Conservation (phyloP, 1,140 invertebrate species). For the Helicoverpa armigera region DNA sequence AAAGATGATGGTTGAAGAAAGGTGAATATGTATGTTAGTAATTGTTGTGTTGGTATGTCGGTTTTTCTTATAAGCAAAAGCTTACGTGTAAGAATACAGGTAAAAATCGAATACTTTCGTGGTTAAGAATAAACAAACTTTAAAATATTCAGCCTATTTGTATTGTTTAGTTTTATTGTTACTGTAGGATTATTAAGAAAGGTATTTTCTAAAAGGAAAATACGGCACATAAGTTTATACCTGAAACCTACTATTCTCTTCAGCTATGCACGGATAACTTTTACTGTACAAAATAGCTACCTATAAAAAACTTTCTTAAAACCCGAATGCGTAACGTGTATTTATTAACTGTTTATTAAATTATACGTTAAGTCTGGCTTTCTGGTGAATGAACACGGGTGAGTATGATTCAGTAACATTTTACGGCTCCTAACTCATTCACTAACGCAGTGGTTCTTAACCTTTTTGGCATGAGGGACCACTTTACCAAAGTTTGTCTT, state of each 20-base stretch:
- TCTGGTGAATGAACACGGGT: conserved; percentile 27
- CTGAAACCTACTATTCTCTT: too few relatives aligned
- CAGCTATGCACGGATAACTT: conserved; percentile 1
- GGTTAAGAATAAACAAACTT: too few relatives aligned
- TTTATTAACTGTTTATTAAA: conserved; percentile 39
- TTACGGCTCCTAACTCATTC: conserved; percentile 37
- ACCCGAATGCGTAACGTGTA: conserved; percentile 15
- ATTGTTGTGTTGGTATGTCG: conserved; percentile 3
- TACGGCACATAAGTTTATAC: too few relatives aligned
- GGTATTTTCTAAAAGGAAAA: too few relatives aligned
- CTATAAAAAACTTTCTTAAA: conserved; percentile 23
- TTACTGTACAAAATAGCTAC: conserved; percentile 8
- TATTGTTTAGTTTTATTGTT: too few relatives aligned
- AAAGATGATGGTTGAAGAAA: conserved; percentile 14
- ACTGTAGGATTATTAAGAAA: too few relatives aligned
- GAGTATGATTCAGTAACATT: conserved; percentile 22
- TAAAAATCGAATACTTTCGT: too few relatives aligned
- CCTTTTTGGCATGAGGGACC: too few relatives aligned
- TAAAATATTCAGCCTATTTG: too few relatives aligned
- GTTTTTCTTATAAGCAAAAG: conserved; percentile 7
- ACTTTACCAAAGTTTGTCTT: too few relatives aligned
- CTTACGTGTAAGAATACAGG: too few relatives aligned
- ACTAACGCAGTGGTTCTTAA: too few relatives aligned
- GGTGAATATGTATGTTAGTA: conserved; percentile 12
- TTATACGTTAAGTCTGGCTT: conserved; percentile 16